Percentiles rank a stretch among this genome's conserved stretches.
These are phyloP conservation scores for Scaptomyza parva DNA, from an alignment of 2,888 invertebrate species.

Conservation along the genomic window DNA sequence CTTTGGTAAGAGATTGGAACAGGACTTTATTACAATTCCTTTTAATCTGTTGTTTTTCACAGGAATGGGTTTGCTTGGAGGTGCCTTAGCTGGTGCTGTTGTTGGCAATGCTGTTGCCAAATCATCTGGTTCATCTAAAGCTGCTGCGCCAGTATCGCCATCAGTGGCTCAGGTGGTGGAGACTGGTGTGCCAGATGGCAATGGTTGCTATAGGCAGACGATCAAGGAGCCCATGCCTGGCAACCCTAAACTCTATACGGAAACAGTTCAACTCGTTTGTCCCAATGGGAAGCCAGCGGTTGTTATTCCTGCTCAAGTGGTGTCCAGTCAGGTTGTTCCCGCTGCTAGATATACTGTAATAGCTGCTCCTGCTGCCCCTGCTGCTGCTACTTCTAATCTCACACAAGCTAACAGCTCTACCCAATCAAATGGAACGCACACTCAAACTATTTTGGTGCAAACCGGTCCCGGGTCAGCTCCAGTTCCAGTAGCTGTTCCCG, in stretches of 20 bases:
- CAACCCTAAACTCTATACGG: conserved; percentile 49
- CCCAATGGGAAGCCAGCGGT: conserved; percentile 36
- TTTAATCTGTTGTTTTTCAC: too few species aligned
- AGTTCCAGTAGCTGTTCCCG: conserved; percentile 6
- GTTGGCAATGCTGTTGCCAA: conserved; percentile 49
- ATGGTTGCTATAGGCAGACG: conserved; percentile 67
- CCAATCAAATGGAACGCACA: conserved; percentile 18
- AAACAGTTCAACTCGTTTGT: conserved; percentile 64
- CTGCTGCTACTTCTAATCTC: conserved; percentile 1
- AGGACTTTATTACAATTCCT: not conserved
- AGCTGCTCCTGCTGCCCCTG: conserved; percentile 1
- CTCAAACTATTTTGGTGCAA: conserved; percentile 4
- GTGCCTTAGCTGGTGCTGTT: conserved; percentile 56
- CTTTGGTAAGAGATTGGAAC: conserved; percentile 48
- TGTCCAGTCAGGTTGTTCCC: too few species aligned
- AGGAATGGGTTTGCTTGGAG: conserved; percentile 64
- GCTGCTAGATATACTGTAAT: not conserved
- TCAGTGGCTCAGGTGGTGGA: conserved; percentile 55
- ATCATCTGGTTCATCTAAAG: conserved; percentile 2
- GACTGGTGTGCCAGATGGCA: conserved; percentile 40
- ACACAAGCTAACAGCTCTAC: not conserved
- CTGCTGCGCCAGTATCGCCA: conserved; percentile 39
- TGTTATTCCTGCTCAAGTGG: conserved; percentile 19
- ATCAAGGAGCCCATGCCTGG: conserved; percentile 56
- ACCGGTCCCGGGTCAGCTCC: conserved; percentile 1